Base-by-base conservation (phyloP, 2,113 vertebrate genomes). In the Montifringilla adamsi region DNA sequence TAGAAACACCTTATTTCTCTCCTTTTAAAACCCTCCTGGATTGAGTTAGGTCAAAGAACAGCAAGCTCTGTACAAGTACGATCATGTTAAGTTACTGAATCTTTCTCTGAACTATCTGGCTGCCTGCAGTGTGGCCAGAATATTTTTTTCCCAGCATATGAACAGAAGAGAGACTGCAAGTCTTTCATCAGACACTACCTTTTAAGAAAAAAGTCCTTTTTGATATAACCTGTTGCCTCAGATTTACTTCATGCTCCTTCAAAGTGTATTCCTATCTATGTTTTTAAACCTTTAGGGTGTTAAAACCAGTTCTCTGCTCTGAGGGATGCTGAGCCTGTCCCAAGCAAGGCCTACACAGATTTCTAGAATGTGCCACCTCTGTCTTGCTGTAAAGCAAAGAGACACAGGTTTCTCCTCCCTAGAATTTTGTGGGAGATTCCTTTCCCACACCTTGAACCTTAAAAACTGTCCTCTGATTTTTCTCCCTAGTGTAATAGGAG, bases 31-130 rank as follows among this genome's bases (percentile, higher is more conserved):
- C 55, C 58, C 87, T 95, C 92, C 95, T 97, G 96, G 94, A 73
- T 3, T 59, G 90, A 96, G 92, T 97, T 96, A 96, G 94, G 96
- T 97, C 95, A 97, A 97, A 97, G 82, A 93, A 84, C 77, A 94
- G n/a, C 75, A 88, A 93, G 93, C 91, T 97, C 95, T 93, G 17
- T 52, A 83, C 64, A 90, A 96, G 73, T 70, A 95, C 63, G 77
- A 95, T 92, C 86, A 90, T 84, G 82, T 94, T 87, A 78, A 95
- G 52, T 97, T 93, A 91, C 82, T 88, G 64, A 73, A 63, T 89
- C 77, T 81, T 94, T 94, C 82, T 89, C 59, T 10, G 50, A 95
- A 35, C 52, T 58, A 79, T 93, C 64, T 64, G 87, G 78, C 86
- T 96, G 91, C 91, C 80, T 93, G 59, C 78, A 87, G 49, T 12